phyloP scores from a whole-genome alignment of 2,113 vertebrate species.

The Poecilia latipinna region DNA sequence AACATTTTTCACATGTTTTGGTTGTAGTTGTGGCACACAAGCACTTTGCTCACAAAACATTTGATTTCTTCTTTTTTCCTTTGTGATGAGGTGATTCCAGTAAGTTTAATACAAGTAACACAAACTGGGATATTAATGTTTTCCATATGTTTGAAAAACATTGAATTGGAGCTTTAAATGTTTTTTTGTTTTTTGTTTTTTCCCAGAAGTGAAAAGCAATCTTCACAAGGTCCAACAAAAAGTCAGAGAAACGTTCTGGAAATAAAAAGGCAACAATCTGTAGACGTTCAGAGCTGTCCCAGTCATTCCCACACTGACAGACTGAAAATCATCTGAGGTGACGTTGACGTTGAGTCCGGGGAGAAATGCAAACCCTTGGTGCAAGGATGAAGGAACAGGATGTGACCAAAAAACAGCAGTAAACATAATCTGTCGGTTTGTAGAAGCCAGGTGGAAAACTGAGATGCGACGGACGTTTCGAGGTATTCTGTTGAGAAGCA shows the following conservation, averaged over 20 bases:
- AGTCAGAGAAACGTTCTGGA: neutral
- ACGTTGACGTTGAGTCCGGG: too few species aligned
- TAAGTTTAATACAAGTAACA: neutral
- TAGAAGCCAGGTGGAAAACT: neutral
- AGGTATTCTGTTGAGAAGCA: slow-evolving; percentile 30
- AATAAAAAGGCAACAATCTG: neutral
- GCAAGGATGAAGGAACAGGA: neutral
- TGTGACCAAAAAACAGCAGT: neutral
- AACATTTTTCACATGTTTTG: neutral
- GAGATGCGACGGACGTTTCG: neutral
- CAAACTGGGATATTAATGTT: neutral
- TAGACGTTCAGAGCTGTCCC: neutral
- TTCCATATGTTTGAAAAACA: neutral
- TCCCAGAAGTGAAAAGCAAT: too few species aligned
- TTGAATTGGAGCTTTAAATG: neutral
- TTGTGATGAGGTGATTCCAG: neutral
- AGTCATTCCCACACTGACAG: neutral
- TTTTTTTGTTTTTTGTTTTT: neutral
- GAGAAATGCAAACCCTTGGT: neutral
- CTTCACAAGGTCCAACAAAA: too few species aligned
- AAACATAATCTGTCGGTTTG: neutral
- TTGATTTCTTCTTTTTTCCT: neutral
- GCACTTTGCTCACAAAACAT: neutral
- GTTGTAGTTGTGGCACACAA: neutral
- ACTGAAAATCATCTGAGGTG: neutral